Evolutionary conservation across 2,888 invertebrate species (phyloP).

Genomic region (Harpalus rubripes): DNA sequence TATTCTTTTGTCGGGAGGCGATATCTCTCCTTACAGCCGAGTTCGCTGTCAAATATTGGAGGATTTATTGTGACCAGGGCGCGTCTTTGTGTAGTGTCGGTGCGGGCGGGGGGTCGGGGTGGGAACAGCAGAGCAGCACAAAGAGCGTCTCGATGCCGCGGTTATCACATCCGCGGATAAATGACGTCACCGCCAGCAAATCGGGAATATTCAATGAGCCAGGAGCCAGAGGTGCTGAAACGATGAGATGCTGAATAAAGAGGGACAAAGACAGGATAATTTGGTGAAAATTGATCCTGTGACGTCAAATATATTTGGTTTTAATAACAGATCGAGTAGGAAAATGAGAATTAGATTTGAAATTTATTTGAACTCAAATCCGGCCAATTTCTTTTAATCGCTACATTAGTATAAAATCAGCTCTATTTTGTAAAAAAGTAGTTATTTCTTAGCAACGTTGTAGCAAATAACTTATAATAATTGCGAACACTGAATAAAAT

Average conservation of each 20-base stretch:
- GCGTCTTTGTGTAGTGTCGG: constrained; percentile 27
- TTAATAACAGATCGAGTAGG: not conserved
- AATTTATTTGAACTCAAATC: no score
- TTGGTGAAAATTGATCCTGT: not conserved
- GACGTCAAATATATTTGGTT: not conserved
- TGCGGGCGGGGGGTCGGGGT: not conserved
- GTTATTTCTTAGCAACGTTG: no score
- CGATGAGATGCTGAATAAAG: not conserved
- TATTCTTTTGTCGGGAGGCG: constrained; percentile 60
- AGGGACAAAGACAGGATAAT: not conserved
- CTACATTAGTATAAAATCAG: no score
- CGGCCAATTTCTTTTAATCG: no score
- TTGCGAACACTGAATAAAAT: no score
- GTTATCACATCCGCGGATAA: constrained; percentile 60
- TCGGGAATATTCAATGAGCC: constrained; percentile 49
- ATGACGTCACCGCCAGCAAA: constrained; percentile 24
- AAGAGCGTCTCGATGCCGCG: constrained; percentile 41
- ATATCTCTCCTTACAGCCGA: constrained; percentile 63
- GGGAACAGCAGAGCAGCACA: not conserved
- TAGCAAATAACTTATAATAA: no score
- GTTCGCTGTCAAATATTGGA: constrained; percentile 63
- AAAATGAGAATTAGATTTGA: no score
- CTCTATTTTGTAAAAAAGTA: no score
- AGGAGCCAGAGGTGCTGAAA: constrained; percentile 1
- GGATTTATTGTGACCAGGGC: constrained; percentile 60